Evolutionary conservation across 2,113 vertebrate species (phyloP).

Genomic region (Salminus brasiliensis): DNA sequence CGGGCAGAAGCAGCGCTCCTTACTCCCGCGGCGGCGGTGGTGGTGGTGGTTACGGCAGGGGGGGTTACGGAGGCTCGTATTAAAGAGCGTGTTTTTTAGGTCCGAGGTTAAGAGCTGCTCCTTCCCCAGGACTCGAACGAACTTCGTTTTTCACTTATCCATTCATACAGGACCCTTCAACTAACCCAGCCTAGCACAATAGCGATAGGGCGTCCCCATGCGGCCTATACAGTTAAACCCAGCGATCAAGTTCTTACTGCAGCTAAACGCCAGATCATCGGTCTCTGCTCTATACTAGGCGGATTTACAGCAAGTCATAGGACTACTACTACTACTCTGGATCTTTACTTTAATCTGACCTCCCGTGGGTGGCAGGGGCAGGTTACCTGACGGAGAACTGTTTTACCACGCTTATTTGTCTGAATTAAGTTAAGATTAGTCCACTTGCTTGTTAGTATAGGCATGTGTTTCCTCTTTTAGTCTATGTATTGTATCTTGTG

Average conservation of each 20-base stretch:
- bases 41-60: constrained; percentile 69
- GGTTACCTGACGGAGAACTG: constrained; percentile 41
- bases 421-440: constrained; percentile 56
- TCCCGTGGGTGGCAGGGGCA: constrained; percentile 42
- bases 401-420: constrained; percentile 45
- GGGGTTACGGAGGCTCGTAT: constrained; percentile 71
- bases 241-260: constrained; percentile 48
- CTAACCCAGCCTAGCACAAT: constrained; percentile 47
- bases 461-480: constrained; percentile 52
- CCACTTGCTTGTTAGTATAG: constrained; percentile 61
- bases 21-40: constrained; percentile 84
- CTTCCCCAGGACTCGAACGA: constrained; percentile 54
- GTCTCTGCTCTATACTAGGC: constrained; percentile 47
- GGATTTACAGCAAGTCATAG: constrained; percentile 36
- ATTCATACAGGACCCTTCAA: constrained; percentile 50
- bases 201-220: constrained; percentile 53
- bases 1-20: constrained; percentile 84
- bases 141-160: too few species aligned
- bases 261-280: constrained; percentile 31
- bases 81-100: constrained; percentile 42
- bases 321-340: constrained; percentile 61
- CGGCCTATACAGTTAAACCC: constrained; percentile 42
- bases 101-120: constrained; percentile 48
- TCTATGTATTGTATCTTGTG: constrained; percentile 62
- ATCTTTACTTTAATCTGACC: constrained; percentile 55